Base-by-base conservation (phyloP, 2,797 vertebrate genomes). In the Graptemys geographica region DNA sequence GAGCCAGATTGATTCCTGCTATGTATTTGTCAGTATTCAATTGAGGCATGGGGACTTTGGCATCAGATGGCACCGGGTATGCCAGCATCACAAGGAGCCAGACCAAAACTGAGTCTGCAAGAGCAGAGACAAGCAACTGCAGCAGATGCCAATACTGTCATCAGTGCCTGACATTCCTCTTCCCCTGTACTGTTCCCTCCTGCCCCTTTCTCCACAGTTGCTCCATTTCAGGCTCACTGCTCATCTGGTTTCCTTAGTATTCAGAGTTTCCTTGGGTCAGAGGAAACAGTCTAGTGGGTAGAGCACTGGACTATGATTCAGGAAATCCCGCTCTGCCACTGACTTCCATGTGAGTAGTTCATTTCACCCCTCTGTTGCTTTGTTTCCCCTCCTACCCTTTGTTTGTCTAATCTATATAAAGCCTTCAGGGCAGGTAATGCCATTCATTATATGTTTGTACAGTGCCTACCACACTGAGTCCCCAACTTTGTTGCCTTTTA, bases 141-240 rank as follows among this genome's bases (percentile, higher is more conserved):
- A 93, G 90, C 90, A 81, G 96, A 92, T 83, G 90, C 80, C 94
- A 96, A 88, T 92, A 94, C 87, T 94, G 95, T 96, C 7, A 37
- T 95, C 96, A 97, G 94, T 33, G 90, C 87, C 88, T 96, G 96
- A 96, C 93, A 93, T 94, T 94, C 91, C 95, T 95, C 96, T 94
- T 93, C 89, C 95, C 93, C 88, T 78, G 94, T 85, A 88, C 94
- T 69, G 65, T n/a, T 37, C n/a, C n/a, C n/a, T 69, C n/a, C 18
- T 37, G 2, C n/a, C n/a, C 9, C n/a, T 10, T 69, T 69, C 65
- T 69, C 33, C 31, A 62, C 62, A 9, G 62, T 19, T 8, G 18
- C 8, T 18, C 62, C 33, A 65, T 65, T 65, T 65, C 62, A n/a
- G n/a, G 15, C 16, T 37, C 33, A 69, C 33, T 69, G n/a, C 9